Evolutionary conservation across 2,113 vertebrate species (phyloP).

Genomic region (Guaruba guarouba): DNA sequence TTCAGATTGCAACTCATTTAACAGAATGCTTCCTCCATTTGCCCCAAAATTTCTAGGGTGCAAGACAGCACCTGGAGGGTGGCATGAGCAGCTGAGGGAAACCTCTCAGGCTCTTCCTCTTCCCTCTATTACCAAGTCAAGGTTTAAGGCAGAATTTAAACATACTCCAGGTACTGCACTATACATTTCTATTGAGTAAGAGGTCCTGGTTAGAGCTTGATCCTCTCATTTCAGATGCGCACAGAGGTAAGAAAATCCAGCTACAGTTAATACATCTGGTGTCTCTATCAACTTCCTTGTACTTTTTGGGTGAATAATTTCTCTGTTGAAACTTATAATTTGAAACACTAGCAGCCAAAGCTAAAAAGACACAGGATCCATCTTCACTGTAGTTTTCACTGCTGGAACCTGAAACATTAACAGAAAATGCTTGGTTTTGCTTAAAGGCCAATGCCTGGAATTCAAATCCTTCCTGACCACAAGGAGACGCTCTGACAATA

Average conservation of each 20-base stretch:
- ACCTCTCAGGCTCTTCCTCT: not conserved
- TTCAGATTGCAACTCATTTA: not conserved
- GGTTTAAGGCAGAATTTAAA: not conserved
- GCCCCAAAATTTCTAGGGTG: not conserved
- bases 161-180: not conserved
- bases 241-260: not conserved
- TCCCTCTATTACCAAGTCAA: not conserved
- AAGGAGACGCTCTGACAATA: not conserved
- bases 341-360: not conserved
- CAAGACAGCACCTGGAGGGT: not conserved
- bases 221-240: not conserved
- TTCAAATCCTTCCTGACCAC: not conserved
- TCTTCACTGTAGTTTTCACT: not conserved
- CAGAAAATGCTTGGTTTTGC: not conserved
- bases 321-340: not conserved
- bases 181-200: not conserved
- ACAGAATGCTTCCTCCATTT: not conserved
- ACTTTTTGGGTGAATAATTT: not conserved
- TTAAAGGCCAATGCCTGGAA: not conserved
- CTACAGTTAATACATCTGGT: not conserved
- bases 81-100: not conserved
- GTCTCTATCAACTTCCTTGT: not conserved
- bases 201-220: not conserved
- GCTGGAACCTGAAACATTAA: not conserved
- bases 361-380: not conserved